Conservation (phyloP, 2,797 vertebrate genomes). For the Gallinago stenura region DNA sequence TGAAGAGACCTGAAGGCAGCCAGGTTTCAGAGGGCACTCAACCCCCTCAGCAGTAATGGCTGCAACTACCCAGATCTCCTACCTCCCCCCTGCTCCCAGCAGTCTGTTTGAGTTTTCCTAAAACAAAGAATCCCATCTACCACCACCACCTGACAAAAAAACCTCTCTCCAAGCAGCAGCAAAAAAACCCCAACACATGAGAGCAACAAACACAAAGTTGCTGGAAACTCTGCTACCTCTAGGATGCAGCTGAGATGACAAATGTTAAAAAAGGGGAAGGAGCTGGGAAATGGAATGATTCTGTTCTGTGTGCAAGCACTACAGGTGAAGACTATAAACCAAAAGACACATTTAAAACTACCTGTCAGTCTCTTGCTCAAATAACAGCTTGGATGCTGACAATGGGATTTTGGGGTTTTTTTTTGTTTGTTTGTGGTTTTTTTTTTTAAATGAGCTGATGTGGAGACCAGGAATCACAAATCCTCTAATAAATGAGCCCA, state of each 20-base stretch:
- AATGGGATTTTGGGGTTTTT: neutral
- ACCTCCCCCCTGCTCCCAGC: neutral
- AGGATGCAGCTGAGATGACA: neutral
- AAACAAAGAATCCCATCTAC: neutral
- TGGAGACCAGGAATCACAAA: constrained; percentile 34
- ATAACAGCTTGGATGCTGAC: constrained; percentile 35
- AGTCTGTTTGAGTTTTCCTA: neutral
- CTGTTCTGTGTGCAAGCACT: neutral
- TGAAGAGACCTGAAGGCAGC: neutral
- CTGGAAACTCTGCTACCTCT: neutral
- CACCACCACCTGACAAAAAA: neutral
- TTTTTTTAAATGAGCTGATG: constrained; percentile 10
- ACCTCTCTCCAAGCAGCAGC: neutral
- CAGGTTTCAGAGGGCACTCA: neutral
- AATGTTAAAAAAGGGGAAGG: neutral
- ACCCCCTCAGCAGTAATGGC: accelerated
- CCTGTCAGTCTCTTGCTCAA: constrained; percentile 31
- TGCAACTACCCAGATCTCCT: neutral
- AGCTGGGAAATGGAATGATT: neutral
- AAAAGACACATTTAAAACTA: constrained; percentile 13
- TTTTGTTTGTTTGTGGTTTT: no score
- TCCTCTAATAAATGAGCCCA: constrained; percentile 34
- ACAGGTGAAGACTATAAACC: neutral
- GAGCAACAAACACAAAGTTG: neutral
- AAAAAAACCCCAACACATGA: neutral